These are phyloP conservation scores for Potamilus streckersoni DNA, from an alignment of 1,140 invertebrate genomes.

Conservation along the genomic window DNA sequence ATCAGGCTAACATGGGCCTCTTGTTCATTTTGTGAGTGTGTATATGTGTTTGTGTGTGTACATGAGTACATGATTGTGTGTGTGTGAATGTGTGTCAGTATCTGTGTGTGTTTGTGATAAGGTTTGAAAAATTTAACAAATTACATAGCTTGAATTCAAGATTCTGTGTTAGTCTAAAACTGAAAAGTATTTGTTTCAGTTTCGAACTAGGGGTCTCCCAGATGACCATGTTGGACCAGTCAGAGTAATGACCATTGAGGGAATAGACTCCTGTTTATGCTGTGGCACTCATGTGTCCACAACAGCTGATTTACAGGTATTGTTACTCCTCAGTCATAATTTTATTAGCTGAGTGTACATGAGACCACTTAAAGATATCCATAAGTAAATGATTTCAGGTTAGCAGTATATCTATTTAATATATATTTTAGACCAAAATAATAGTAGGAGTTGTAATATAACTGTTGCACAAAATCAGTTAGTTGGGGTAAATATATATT, in stretches of 20 bases:
- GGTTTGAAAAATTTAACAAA: neutral
- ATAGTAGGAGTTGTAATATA: too few relatives aligned
- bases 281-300: conserved; percentile 88
- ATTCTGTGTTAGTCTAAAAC: conserved; percentile 9
- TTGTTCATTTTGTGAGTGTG: neutral
- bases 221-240: conserved; percentile 80
- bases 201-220: conserved; percentile 78
- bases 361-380: neutral
- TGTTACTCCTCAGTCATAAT: neutral
- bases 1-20: neutral
- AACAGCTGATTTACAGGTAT: conserved; percentile 80
- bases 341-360: neutral
- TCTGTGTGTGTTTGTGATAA: too few relatives aligned
- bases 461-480: too few relatives aligned
- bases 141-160: neutral
- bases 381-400: too few relatives aligned
- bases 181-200: conserved; percentile 51
- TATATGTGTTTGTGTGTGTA: too few relatives aligned
- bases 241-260: conserved; percentile 75
- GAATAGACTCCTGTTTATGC: conserved; percentile 83
- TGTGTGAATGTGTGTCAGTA: too few relatives aligned
- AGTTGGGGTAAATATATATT: too few relatives aligned
- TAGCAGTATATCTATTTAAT: too few relatives aligned
- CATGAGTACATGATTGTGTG: too few relatives aligned
- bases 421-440: too few relatives aligned